A percentile compares a stretch with the other conserved stretches of the same genome.
phyloP scores from a whole-genome alignment of 2,888 invertebrate genomes.

The Gibbula magus region DNA sequence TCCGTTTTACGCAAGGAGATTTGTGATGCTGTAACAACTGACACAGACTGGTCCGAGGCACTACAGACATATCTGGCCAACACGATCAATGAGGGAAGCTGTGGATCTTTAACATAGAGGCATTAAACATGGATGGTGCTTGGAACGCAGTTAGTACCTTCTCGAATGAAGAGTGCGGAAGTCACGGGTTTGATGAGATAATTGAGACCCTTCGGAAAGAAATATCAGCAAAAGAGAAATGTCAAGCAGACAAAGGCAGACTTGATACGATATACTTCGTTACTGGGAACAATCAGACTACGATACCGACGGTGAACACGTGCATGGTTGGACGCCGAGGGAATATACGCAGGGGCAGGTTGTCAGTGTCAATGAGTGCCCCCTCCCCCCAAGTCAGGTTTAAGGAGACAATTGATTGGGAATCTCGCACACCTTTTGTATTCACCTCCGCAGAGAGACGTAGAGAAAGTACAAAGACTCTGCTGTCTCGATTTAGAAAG shows the following conservation, averaged over 20 bases:
- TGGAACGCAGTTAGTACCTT: neutral
- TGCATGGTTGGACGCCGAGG: neutral
- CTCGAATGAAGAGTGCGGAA: neutral
- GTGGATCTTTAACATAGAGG: neutral
- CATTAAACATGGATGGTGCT: neutral
- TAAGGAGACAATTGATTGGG: neutral
- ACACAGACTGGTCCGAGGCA: neutral
- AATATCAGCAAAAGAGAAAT: neutral
- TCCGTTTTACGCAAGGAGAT: neutral
- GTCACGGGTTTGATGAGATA: conserved; percentile 2
- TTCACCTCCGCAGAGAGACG: neutral
- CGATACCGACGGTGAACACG: neutral
- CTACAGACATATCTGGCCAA: neutral
- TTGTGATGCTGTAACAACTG: neutral
- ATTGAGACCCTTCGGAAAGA: neutral
- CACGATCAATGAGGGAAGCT: neutral
- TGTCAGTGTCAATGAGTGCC: neutral
- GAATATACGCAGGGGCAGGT: neutral
- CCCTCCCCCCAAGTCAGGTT: neutral
- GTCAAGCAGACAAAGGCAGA: neutral
- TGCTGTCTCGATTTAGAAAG: too few relatives aligned
- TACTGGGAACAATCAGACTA: neutral
- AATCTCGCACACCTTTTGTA: neutral
- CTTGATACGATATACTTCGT: neutral
- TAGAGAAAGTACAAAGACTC: too few relatives aligned